Conservation (phyloP, 2,797 vertebrate species). For the Muscicapa comitata region DNA sequence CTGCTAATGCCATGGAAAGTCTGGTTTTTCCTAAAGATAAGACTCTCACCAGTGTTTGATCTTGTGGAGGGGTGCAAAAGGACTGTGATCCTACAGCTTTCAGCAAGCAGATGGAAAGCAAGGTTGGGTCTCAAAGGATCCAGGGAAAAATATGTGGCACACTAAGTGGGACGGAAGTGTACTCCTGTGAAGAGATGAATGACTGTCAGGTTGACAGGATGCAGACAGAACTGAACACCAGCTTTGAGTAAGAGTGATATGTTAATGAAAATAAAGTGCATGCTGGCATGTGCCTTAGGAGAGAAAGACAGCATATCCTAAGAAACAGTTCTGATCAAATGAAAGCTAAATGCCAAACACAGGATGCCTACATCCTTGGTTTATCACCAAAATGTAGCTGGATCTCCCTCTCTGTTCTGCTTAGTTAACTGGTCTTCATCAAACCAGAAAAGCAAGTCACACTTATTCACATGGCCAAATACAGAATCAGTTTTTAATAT, state of each 20-base stretch:
- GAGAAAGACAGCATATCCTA: not conserved
- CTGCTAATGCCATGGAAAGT: not conserved
- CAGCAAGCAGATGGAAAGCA: not conserved
- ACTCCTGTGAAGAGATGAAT: not conserved
- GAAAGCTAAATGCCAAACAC: not conserved
- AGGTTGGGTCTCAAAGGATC: not conserved
- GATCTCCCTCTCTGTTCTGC: not conserved
- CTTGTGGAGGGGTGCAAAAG: not conserved
- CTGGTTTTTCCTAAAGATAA: not conserved
- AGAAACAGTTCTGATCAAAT: not conserved
- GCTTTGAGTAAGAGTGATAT: not conserved
- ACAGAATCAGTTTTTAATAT: not conserved
- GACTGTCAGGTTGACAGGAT: not conserved
- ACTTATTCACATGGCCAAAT: not conserved
- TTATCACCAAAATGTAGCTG: not conserved
- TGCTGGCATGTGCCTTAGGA: not conserved
- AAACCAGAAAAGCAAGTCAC: not conserved
- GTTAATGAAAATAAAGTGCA: not conserved
- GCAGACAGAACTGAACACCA: not conserved
- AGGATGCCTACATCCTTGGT: not conserved
- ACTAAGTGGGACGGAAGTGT: not conserved
- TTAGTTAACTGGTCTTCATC: not conserved
- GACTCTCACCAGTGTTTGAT: rapidly evolving
- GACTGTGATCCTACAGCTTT: not conserved
- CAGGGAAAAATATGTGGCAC: not conserved